These are phyloP conservation scores for Chirona hameri DNA, from an alignment of 2,888 invertebrate genomes.

Conservation along the genomic window DNA sequence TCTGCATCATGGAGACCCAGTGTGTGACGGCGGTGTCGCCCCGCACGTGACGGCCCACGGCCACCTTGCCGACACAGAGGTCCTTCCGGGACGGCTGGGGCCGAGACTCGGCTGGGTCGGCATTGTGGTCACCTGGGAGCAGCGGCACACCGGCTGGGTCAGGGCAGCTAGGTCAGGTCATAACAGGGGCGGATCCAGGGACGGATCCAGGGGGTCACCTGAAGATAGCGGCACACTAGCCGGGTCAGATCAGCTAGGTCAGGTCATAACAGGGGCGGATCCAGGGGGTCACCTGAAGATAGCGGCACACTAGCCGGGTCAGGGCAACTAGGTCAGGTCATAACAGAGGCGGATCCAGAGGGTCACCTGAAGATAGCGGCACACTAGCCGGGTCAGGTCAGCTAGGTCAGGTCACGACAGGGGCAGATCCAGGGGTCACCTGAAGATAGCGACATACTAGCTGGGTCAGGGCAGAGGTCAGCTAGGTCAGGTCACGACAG, in stretches of 20 bases:
- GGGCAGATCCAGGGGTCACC: not conserved
- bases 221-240: not conserved
- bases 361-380: not conserved
- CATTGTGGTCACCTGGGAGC: not conserved
- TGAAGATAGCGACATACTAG: not conserved
- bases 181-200: not conserved
- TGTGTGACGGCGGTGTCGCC: conserved; percentile 34
- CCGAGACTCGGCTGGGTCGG: not conserved
- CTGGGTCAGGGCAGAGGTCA: too few relatives aligned
- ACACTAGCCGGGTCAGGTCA: not conserved
- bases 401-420: too few relatives aligned
- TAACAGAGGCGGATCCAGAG: too few relatives aligned
- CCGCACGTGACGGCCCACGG: conserved; percentile 36
- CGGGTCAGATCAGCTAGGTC: not conserved
- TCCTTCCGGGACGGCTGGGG: not conserved
- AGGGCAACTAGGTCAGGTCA: too few relatives aligned
- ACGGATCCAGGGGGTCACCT: not conserved
- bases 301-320: not conserved
- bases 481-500: too few relatives aligned
- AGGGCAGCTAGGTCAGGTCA: not conserved
- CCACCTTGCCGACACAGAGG: conserved; percentile 38
- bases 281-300: too few relatives aligned
- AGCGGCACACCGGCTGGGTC: too few relatives aligned
- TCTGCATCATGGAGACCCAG: conserved; percentile 36
- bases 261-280: not conserved